Percentiles rank a stretch among this genome's conserved stretches.
phyloP scores from a whole-genome alignment of 2,113 vertebrate species.

The Clarias gariepinus region DNA sequence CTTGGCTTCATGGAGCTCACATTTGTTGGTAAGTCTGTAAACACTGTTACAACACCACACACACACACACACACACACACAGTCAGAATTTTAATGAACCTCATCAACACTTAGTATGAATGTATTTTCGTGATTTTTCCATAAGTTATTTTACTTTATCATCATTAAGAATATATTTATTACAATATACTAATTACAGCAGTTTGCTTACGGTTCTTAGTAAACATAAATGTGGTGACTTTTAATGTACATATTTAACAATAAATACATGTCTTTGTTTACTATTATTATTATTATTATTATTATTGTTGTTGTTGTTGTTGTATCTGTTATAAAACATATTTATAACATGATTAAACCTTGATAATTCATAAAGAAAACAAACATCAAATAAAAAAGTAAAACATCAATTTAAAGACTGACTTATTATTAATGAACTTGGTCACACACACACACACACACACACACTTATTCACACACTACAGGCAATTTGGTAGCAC shows the following conservation, averaged over 20 bases:
- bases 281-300: not conserved
- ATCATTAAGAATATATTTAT: too few species aligned
- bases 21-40: not conserved
- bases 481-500: too few species aligned
- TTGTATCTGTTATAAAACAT: not conserved
- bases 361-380: not conserved
- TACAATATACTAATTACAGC: not conserved
- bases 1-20: not conserved
- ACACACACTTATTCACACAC: too few species aligned
- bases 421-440: not conserved
- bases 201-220: not conserved
- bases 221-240: not conserved
- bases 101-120: not conserved
- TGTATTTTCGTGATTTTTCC: not conserved
- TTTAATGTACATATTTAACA: not conserved
- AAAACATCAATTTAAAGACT: not conserved
- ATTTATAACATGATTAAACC: not conserved
- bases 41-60: too few species aligned
- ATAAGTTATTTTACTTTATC: not conserved
- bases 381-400: not conserved
- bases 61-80: too few species aligned
- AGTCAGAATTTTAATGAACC: not conserved
- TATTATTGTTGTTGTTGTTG: not conserved
- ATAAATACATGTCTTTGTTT: not conserved
- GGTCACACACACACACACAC: too few species aligned